Conservation (phyloP, 2,113 vertebrate species). For the Stigmatopora argus region DNA sequence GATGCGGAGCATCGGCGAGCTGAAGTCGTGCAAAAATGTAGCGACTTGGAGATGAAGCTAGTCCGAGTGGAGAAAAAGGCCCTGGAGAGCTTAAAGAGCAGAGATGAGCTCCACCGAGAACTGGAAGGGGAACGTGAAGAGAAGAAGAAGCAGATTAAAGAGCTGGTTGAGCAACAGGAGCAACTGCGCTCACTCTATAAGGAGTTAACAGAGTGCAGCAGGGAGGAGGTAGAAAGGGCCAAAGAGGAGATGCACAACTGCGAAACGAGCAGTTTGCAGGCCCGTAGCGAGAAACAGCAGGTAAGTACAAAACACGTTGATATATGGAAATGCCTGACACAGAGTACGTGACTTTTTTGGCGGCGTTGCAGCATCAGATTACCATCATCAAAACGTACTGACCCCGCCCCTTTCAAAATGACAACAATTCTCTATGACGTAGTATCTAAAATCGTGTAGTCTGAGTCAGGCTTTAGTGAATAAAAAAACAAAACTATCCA, state of each 20-base stretch:
- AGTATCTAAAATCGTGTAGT: too few relatives aligned
- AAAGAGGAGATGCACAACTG: slow-evolving; percentile 63
- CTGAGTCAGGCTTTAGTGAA: too few relatives aligned
- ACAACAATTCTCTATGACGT: too few relatives aligned
- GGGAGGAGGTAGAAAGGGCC: slow-evolving; percentile 67
- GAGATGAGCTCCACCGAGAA: slow-evolving; percentile 63
- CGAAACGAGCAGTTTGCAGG: slow-evolving; percentile 65
- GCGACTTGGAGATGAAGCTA: slow-evolving; percentile 54
- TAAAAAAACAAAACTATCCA: too few relatives aligned
- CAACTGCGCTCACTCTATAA: slow-evolving; percentile 63
- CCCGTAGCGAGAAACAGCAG: slow-evolving; percentile 68
- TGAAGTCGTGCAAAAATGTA: slow-evolving; percentile 51
- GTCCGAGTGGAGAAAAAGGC: slow-evolving; percentile 56
- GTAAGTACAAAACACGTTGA: slow-evolving; percentile 14
- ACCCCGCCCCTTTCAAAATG: too few relatives aligned
- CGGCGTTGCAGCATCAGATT: too few relatives aligned
- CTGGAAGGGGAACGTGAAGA: slow-evolving; percentile 62
- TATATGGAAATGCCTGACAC: too few relatives aligned
- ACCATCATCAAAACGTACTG: too few relatives aligned
- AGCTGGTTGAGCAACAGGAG: slow-evolving; percentile 41
- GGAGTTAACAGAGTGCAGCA: slow-evolving; percentile 45
- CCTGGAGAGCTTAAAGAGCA: slow-evolving; percentile 58
- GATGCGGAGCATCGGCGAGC: slow-evolving; percentile 59
- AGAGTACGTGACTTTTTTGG: too few relatives aligned
- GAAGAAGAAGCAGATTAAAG: slow-evolving; percentile 67